Evolutionary conservation across 2,888 invertebrate species (phyloP), one percentile per base, ranked within the genome.

Genomic region (Oxycera nigricornis): DNA sequence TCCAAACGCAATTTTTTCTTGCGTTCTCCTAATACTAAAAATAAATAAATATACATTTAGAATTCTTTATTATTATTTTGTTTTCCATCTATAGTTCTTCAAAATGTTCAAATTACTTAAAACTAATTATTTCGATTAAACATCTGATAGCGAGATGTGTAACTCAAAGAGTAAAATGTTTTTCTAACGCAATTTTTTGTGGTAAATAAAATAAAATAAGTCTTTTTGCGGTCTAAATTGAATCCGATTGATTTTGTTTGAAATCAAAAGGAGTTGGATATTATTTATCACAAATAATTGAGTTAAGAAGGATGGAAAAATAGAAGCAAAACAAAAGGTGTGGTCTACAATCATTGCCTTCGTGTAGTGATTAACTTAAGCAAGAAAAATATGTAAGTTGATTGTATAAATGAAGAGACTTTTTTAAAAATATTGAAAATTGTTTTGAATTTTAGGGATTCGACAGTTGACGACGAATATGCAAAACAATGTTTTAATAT

Each of bases 101-200:
- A 26, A 67, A 11, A 67, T 67, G 41, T 67, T 67, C 67, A 17
- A 67, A 46, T 67, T 67, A 67, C 67, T 67, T 67, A 67, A 67
- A n/a, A n/a, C n/a, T 28, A 59, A 26, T 4, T 6, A 28, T 61
- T 61, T 61, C 26, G 61, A 35, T 17, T 61, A 61, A 61, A 31
- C n/a, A n/a, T 24, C 22, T 55, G 9, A 39, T 65, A 65, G 65
- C 65, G 14, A 24, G n/a, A n/a, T n/a, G n/a, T 24, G 39, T 41
- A 65, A 65, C 26, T 39, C 28, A 65, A 55, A 22, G n/a, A n/a
- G 24, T 3, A 55, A 55, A 24, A 9, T 39, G 39, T 28, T 59
- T n/a, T n/a, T n/a, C n/a, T n/a, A n/a, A 28, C 9, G 22, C 1
- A 28, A 59, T n/a, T 28, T 20, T 14, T 14, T 14, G 30, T 11